Evolutionary conservation across 2,888 invertebrate genomes (phyloP).

Genomic region (Lasius platythorax): DNA sequence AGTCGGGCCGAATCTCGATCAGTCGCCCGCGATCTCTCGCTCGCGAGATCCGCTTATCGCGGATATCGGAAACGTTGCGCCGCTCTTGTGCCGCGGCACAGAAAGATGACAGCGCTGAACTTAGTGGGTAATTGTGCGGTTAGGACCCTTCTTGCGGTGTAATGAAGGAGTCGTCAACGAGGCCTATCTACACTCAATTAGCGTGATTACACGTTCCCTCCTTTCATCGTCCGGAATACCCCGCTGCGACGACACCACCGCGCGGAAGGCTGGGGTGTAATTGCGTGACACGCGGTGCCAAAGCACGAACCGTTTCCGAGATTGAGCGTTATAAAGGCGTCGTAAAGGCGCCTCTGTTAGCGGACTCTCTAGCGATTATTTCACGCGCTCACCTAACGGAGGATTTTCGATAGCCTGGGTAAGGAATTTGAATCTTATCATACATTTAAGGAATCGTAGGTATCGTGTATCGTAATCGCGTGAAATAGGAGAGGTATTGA

Average conservation of each 20-base stretch:
- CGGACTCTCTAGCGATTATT: slow-evolving; percentile 10
- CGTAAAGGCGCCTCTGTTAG: slow-evolving; percentile 40
- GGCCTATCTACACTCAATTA: slow-evolving; percentile 85
- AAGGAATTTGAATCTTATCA: not conserved
- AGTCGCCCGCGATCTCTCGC: not conserved
- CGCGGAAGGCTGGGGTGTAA: slow-evolving; percentile 64
- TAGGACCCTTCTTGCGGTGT: slow-evolving; percentile 77
- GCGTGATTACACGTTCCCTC: slow-evolving; percentile 80
- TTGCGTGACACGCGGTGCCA: slow-evolving; percentile 68
- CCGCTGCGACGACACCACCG: slow-evolving; percentile 72
- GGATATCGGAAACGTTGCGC: slow-evolving; percentile 56
- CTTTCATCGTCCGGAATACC: slow-evolving; percentile 69
- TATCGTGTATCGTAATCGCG: not conserved
- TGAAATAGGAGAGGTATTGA: not conserved
- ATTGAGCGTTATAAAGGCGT: slow-evolving; percentile 52
- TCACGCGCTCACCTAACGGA: slow-evolving; percentile 5
- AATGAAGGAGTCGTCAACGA: slow-evolving; percentile 85
- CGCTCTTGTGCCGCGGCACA: slow-evolving; percentile 38
- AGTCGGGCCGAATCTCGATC: not conserved
- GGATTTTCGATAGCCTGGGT: slow-evolving; percentile 1
- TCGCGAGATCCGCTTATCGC: slow-evolving; percentile 51
- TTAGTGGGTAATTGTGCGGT: slow-evolving; percentile 78
- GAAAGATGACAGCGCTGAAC: slow-evolving; percentile 73
- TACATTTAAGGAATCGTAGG: not conserved
- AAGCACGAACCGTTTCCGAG: slow-evolving; percentile 60